A percentile compares a stretch with the other conserved stretches of the same genome.
phyloP scores from a whole-genome alignment of 64 coral and sea anemone genomes.

The Montipora foliosa region DNA sequence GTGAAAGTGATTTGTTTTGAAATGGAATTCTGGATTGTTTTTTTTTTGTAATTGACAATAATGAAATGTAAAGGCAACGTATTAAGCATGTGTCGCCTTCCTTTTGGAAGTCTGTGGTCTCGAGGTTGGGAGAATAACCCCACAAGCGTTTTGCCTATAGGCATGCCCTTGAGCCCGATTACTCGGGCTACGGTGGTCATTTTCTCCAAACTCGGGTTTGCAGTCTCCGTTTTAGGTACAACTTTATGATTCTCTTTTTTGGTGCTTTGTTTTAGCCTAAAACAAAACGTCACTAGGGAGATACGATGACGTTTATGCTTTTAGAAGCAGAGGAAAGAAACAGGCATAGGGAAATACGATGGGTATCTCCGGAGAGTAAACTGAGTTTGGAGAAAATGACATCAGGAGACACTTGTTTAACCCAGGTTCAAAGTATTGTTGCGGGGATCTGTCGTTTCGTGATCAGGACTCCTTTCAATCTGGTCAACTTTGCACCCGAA shows the following conservation, averaged over 20 bases:
- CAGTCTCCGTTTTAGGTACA: neutral
- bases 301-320: too few relatives aligned
- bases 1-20: neutral
- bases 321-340: too few relatives aligned
- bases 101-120: neutral
- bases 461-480: too few relatives aligned
- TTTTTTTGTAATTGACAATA: too few relatives aligned
- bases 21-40: neutral
- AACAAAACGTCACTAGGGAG: too few relatives aligned
- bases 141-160: conserved; percentile 23
- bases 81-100: neutral
- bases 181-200: conserved; percentile 28
- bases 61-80: neutral
- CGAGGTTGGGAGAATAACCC: conserved; percentile 14
- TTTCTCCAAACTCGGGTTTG: neutral
- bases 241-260: neutral
- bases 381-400: too few relatives aligned
- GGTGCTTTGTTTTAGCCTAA: neutral
- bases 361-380: too few relatives aligned
- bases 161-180: conserved; percentile 43
- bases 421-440: too few relatives aligned
- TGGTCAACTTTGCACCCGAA: too few relatives aligned
- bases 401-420: too few relatives aligned
- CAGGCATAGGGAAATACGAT: too few relatives aligned
- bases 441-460: too few relatives aligned